Evolutionary conservation across 2,888 invertebrate species (phyloP).

Genomic region (Molanna angustata): DNA sequence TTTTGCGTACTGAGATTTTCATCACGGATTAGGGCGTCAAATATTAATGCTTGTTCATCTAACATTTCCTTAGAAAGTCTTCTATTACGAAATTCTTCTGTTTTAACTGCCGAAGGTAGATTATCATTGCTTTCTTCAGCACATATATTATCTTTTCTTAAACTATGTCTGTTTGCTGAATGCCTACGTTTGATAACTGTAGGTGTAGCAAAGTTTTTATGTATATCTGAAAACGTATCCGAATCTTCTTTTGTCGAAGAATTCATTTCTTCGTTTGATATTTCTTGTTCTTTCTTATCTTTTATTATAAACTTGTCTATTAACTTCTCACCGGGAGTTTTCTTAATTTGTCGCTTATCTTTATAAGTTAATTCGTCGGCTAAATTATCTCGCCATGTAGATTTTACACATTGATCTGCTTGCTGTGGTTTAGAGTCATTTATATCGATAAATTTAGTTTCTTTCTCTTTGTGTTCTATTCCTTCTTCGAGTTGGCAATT

Average conservation of each 20-base stretch:
- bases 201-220: conserved; percentile 40
- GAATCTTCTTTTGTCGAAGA: conserved; percentile 31
- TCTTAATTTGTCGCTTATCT: conserved; percentile 54
- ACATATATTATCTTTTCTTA: conserved; percentile 48
- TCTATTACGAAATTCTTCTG: conserved; percentile 41
- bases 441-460: no score
- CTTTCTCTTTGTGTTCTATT: conserved; percentile 4
- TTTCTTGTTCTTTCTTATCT: conserved; percentile 50
- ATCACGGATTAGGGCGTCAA: conserved; percentile 53
- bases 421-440: not conserved
- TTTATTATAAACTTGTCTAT: conserved; percentile 73
- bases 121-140: conserved; percentile 56
- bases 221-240: conserved; percentile 36
- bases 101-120: conserved; percentile 5
- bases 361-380: conserved; percentile 56
- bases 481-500: conserved; percentile 38
- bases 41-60: conserved; percentile 54
- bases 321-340: conserved; percentile 69
- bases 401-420: conserved; percentile 15
- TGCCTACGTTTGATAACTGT: conserved; percentile 28
- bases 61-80: conserved; percentile 58
- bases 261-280: conserved; percentile 31
- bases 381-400: conserved; percentile 62
- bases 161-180: conserved; percentile 37
- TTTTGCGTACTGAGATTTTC: conserved; percentile 52